Evolutionary conservation across 2,888 invertebrate species (phyloP), one percentile per base, ranked within the genome.

Genomic region (Germaria angustata): DNA sequence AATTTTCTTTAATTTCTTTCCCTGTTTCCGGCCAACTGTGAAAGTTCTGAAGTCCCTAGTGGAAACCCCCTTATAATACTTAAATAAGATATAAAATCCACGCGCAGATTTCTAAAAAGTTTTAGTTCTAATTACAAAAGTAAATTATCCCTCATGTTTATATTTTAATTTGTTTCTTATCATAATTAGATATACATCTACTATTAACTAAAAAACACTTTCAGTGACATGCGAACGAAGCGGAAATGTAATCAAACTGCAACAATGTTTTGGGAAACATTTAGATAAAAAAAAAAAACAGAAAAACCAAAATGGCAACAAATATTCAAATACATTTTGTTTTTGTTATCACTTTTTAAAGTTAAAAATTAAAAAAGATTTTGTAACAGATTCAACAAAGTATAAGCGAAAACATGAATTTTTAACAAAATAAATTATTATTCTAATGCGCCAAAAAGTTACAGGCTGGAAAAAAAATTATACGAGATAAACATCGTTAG

Each of bases 401-500:
- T 51, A 44, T 17, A 39, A 46, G 66, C 13, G 34, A 72, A 22
- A 57, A 66, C 76, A 68, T 77, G 75, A 44, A 46, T 55, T 61
- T 69, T 17, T 69, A 24, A 69, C 63, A 24, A 44, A 78, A 66
- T 17, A 36, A 1, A 49, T 22, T 49, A 49, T 20, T 61, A 7
- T 46, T 59, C 0, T 28, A 39, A 22, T 22, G 4, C 6, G 39
- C 8, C 1, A 65, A 68, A 28, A 24, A 63, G 34, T 6, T 44
- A 34, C 17, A 65, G 65, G 61, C 51, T 63, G 55, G 53, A 71
- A 36, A 59, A 76, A 63, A 22, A 24, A 20, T 41, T 75, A 79
- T 79, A 75, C 65, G 71, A 65, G 82, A 82, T 82, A 79, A 79
- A 79, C 39, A 76, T 79, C 65, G 61, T 66, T 79, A 75, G 15